A percentile compares a stretch with the other conserved stretches of the same genome.
These are phyloP conservation scores for Perizoma flavofasciatum DNA, from an alignment of 2,888 invertebrate genomes.

Conservation along the genomic window DNA sequence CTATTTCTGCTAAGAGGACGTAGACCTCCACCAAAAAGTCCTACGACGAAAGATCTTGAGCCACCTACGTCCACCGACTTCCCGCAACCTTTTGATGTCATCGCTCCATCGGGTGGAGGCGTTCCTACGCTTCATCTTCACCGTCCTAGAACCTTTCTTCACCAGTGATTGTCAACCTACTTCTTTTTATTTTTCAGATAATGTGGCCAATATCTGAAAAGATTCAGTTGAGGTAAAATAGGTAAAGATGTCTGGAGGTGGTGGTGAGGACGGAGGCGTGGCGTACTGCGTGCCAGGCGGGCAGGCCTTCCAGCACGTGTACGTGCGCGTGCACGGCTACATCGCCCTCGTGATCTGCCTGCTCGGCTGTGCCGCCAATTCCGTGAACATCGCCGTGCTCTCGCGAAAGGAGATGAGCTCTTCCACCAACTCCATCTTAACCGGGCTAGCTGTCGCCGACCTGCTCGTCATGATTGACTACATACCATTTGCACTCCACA, in stretches of 20 bases:
- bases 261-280: slow-evolving; percentile 46
- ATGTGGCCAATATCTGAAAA: slow-evolving; percentile 12
- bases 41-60: too few relatives aligned
- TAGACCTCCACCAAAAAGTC: too few relatives aligned
- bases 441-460: slow-evolving; percentile 95
- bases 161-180: too few relatives aligned
- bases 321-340: slow-evolving; percentile 91
- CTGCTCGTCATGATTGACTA: slow-evolving; percentile 97
- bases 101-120: too few relatives aligned
- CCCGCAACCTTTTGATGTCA: too few relatives aligned
- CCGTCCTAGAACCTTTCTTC: too few relatives aligned
- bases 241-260: slow-evolving; percentile 45
- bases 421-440: slow-evolving; percentile 96
- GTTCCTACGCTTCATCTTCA: too few relatives aligned
- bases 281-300: slow-evolving; percentile 83
- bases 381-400: slow-evolving; percentile 94
- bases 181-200: slow-evolving; percentile 31
- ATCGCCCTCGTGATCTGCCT: slow-evolving; percentile 93
- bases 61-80: too few relatives aligned
- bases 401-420: slow-evolving; percentile 95
- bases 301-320: slow-evolving; percentile 84
- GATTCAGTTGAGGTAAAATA: slow-evolving; percentile 9
- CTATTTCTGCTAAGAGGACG: too few relatives aligned
- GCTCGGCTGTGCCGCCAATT: slow-evolving; percentile 94
- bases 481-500: slow-evolving; percentile 93